Evolutionary conservation across 2,888 invertebrate species (phyloP), one percentile per base, ranked within the genome.

Genomic region (Norana najaformis): DNA sequence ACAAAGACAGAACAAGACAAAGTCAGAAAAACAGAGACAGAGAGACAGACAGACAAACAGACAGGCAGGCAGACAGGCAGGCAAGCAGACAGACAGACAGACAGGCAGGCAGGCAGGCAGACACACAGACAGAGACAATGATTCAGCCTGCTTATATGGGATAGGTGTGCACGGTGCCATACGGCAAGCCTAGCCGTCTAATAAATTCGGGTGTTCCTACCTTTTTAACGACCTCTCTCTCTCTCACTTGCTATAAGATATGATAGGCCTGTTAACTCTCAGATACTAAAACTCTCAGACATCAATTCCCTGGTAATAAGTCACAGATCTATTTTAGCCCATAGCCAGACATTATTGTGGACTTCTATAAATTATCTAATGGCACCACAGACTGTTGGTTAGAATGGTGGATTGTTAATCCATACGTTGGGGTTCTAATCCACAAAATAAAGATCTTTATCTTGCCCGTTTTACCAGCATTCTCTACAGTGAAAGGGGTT

Each of bases 41-140:
- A 82, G 23, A 13, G 82, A 20, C 82, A 82, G 82, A 82, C n/a
- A 82, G 34, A 13, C 34, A 82, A 30, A 20, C 34, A 82, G 82
- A 82, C 82, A 82, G 82, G 23, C 82, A 82, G 82, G 23, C 82
- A 82, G 82, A 82, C 83, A 83, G 35, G 35, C 85, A 85, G 85
- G 35, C 85, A 85, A 35, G 35, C 36, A 85, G 85, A 85, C 11
- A 85, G 18, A 35, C 35, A 85, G 13, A 36, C 13, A 85, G 1
- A 30, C 30, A 36, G 23, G 1, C 18, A 82, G 82, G 23, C 82
- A 82, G n/a, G n/a, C n/a, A n/a, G n/a, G n/a, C n/a, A 82, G 13
- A 82, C 6, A 82, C 34, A 82, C 23, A 82, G 30, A 20, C n/a
- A 82, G 30, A 82, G 23, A 82, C n/a, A 20, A 23, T 18, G 5